Conservation (phyloP, 2,797 vertebrate species). For the Emys orbicularis region DNA sequence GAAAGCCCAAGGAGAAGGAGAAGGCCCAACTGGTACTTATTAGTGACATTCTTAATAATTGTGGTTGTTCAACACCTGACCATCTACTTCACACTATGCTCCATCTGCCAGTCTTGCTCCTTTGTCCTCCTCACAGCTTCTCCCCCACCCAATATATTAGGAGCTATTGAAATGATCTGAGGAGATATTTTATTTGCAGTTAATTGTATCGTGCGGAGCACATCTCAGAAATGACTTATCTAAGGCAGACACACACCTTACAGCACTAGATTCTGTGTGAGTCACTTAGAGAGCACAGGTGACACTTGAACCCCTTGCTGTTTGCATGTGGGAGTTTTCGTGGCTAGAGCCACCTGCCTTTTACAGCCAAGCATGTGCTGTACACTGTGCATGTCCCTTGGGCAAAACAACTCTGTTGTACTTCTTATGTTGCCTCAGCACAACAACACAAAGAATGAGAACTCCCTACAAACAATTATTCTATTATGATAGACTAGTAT, state of each 20-base stretch:
- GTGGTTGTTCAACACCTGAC: background rate
- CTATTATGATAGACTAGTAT: no score
- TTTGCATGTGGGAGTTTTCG: constrained; percentile 38
- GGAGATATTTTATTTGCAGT: background rate
- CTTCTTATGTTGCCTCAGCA: constrained; percentile 36
- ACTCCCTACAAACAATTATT: no score
- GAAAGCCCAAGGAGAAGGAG: background rate
- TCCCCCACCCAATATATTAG: background rate
- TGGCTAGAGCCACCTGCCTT: constrained; percentile 47
- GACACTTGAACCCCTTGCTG: constrained; percentile 61
- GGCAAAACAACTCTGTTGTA: constrained; percentile 31
- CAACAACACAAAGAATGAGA: no score
- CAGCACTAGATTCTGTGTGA: background rate
- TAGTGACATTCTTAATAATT: background rate
- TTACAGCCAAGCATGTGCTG: constrained; percentile 23
- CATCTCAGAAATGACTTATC: background rate
- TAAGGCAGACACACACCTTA: background rate
- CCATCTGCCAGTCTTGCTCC: background rate
- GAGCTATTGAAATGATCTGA: background rate
- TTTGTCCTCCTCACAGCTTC: background rate
- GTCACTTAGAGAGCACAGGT: constrained; percentile 21
- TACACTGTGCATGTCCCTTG: constrained; percentile 23
- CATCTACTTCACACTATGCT: background rate
- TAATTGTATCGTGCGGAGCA: background rate
- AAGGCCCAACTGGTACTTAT: background rate